A percentile compares a stretch with the other conserved stretches of the same genome.
These are phyloP conservation scores for Geodia barretti DNA, from an alignment of 37 sponge, comb jelly and placozoan genomes.

Conservation along the genomic window DNA sequence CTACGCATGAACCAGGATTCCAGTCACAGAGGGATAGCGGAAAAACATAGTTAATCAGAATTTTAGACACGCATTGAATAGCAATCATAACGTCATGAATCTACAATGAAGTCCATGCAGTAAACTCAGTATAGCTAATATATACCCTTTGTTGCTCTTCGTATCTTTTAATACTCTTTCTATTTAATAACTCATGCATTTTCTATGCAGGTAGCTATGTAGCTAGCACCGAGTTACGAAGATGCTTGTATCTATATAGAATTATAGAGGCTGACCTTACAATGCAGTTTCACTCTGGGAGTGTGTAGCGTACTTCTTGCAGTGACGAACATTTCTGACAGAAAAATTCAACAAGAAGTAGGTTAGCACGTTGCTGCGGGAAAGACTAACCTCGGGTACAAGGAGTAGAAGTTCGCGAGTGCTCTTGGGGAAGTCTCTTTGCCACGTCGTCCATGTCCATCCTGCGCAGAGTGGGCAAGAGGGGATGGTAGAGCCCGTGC, in stretches of 20 bases:
- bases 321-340: constrained; percentile 12
- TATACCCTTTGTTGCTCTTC: no score
- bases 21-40: no score
- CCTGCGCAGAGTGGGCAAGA: constrained; percentile 77
- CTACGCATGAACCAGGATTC: not conserved
- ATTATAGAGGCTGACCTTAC: constrained; percentile 3
- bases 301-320: constrained; percentile 4
- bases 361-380: not conserved
- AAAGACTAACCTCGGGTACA: constrained; percentile 44
- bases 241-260: no score
- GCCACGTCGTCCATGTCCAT: constrained; percentile 84
- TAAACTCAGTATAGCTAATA: no score
- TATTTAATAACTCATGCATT: no score
- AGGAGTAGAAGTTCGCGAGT: constrained; percentile 69
- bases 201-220: no score
- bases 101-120: no score
- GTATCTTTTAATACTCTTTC: no score
- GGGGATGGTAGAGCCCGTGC: constrained; percentile 78
- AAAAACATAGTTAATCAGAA: not conserved
- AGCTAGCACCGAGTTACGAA: no score
- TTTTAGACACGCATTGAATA: no score
- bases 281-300: not conserved
- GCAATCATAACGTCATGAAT: no score
- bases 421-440: constrained; percentile 72
- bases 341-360: not conserved